Evolutionary conservation across 2,888 invertebrate genomes (phyloP).

Genomic region (Nemotelus nigrinus): DNA sequence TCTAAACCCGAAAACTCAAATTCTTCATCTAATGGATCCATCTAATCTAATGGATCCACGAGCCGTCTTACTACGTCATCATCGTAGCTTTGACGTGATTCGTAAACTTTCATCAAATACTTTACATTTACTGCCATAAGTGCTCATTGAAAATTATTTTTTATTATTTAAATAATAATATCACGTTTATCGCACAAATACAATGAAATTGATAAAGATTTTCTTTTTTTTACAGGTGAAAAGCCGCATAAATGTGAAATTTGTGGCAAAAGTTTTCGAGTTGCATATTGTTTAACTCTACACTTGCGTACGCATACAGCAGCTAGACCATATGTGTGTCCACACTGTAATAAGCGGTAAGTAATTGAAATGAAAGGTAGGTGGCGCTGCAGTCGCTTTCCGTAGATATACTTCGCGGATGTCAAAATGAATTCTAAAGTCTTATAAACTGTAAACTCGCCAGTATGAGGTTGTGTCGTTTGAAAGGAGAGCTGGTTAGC

Average conservation of each 20-base stretch:
- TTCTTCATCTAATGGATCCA: no score
- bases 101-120: no score
- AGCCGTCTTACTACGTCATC: no score
- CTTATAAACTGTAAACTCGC: neutral
- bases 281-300: constrained; percentile 80
- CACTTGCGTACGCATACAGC: constrained; percentile 85
- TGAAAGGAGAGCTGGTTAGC: constrained; percentile 98
- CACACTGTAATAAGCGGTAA: constrained; percentile 73
- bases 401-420: constrained; percentile 22
- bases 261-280: constrained; percentile 82
- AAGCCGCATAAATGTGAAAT: constrained; percentile 83
- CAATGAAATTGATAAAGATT: no score
- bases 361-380: constrained; percentile 16
- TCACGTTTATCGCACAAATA: no score
- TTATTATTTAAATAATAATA: no score
- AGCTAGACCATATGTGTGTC: constrained; percentile 78
- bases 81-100: no score
- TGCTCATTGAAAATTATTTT: no score
- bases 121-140: no score
- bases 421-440: neutral
- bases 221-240: constrained; percentile 66
- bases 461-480: constrained; percentile 76
- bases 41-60: no score
- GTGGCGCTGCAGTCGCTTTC: neutral
- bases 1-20: no score